Base-by-base conservation (phyloP, 2,888 invertebrate species). In the Augiades crinisus region DNA sequence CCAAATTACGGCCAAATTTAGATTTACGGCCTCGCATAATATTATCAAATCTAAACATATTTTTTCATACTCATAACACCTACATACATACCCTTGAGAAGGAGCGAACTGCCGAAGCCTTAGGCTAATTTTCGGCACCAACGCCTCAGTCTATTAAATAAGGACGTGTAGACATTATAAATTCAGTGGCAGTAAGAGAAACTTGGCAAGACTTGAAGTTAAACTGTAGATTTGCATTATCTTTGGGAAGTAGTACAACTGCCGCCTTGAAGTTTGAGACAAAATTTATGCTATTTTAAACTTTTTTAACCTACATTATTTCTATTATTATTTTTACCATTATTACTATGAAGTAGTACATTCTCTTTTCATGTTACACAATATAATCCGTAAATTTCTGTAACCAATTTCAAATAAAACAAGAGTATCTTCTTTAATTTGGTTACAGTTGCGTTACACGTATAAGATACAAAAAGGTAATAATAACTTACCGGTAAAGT, bases 101-200 rank as follows among this genome's bases (percentile, higher is more conserved):
- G 19, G 13, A 7, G 13, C 0, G 7, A 37, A 8, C 30, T 7
- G 21, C 12, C 7, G 34, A 22, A 34, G 34, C 45, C 12, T 34
- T n/a, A 22, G 21, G 22, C 16, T 45, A 45, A 45, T 45, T 45
- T 45, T 45, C 45, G 34, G 34, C 19, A 34, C 16, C 16, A 34
- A 10, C 24, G 45, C 22, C 34, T 24, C 34, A 24, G 34, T 34
- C 24, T 71, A 74, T 74, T 71, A 67, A 72, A 72, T 72, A 68
- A 68, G 70, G 62, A 58, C 60, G 55, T 52, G 67, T 67, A 67
- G 69, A 68, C 71, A 19, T 72, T 65, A 68, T 62, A 68, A 63
- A 69, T 65, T 69, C 63, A 56, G 44, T 38, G 27, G 24, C 43
- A 40, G 10, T 22, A 16, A 40, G 33, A 34, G 34, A 27, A 43